Conservation (phyloP, 1,140 invertebrate species). For the Atta cephalotes region DNA sequence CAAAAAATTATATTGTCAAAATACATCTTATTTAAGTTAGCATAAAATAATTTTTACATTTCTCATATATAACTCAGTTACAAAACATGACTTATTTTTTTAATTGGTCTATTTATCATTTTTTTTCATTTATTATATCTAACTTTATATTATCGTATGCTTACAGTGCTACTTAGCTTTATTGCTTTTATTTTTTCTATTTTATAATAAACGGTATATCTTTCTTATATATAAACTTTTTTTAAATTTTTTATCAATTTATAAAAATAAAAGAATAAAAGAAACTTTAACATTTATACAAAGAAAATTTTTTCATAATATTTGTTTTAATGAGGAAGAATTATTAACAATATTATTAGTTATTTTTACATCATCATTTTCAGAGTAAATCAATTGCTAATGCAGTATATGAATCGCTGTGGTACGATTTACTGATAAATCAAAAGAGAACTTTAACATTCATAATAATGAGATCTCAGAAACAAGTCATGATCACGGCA, state of each 20-base stretch:
- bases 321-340: neutral
- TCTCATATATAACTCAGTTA: too few species aligned
- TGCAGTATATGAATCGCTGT: conserved; percentile 25
- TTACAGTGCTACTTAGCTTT: too few species aligned
- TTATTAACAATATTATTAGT: too few species aligned
- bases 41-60: too few species aligned
- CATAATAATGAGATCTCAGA: conserved; percentile 40
- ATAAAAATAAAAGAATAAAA: neutral
- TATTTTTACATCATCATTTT: neutral
- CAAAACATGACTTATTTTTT: too few species aligned
- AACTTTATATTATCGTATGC: too few species aligned
- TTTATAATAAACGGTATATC: neutral
- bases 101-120: too few species aligned
- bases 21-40: too few species aligned
- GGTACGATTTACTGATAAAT: conserved; percentile 20
- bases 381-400: conserved; percentile 8
- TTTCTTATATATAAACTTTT: neutral
- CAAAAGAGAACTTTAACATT: conserved; percentile 12
- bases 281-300: neutral
- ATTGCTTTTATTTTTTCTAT: neutral
- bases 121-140: too few species aligned
- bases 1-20: too few species aligned
- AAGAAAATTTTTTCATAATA: neutral
- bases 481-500: conserved; percentile 5
- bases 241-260: neutral